These are phyloP conservation scores for Drosophila austrosaltans DNA, from an alignment of 2,888 invertebrate genomes.

Conservation along the genomic window DNA sequence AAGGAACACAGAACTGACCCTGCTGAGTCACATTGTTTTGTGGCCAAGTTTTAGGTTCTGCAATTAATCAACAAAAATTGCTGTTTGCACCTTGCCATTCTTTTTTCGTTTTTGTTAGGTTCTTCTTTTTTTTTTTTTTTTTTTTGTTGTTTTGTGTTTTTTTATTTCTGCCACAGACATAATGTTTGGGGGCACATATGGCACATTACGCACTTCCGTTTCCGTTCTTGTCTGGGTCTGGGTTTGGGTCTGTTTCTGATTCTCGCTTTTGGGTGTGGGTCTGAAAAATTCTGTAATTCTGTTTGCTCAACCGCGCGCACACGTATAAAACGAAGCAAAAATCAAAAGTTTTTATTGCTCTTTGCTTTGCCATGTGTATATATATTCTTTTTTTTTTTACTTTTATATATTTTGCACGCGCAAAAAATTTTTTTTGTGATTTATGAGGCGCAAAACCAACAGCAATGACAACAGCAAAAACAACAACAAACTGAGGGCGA, in stretches of 20 bases:
- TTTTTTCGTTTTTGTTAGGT: not conserved
- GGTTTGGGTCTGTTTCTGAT: constrained; percentile 2
- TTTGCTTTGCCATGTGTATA: constrained; percentile 36
- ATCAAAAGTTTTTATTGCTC: constrained; percentile 69
- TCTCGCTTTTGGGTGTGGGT: not conserved
- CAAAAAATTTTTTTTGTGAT: constrained; percentile 57
- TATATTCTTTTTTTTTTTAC: constrained; percentile 25
- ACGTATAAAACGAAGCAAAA: constrained; percentile 55
- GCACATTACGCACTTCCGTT: constrained; percentile 72
- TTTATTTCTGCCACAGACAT: constrained; percentile 28
- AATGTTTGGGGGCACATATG: constrained; percentile 56
- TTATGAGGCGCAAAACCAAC: constrained; percentile 69
- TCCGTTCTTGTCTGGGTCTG: constrained; percentile 46
- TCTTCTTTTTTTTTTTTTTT: not conserved
- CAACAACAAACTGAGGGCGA: constrained; percentile 26
- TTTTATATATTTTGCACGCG: constrained; percentile 59
- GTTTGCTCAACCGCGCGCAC: constrained; percentile 47
- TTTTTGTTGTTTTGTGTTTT: not conserved
- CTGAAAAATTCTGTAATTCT: constrained; percentile 33
- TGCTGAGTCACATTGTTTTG: constrained; percentile 33
- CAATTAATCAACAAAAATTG: constrained; percentile 67
- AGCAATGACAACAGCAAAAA: constrained; percentile 35
- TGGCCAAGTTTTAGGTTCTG: constrained; percentile 54
- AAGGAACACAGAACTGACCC: constrained; percentile 36
- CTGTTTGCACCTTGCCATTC: constrained; percentile 62